A percentile compares a stretch with the other conserved stretches of the same genome.
These are phyloP conservation scores for Clarias macrocephalus DNA, from an alignment of 2,113 vertebrate species.

Conservation along the genomic window DNA sequence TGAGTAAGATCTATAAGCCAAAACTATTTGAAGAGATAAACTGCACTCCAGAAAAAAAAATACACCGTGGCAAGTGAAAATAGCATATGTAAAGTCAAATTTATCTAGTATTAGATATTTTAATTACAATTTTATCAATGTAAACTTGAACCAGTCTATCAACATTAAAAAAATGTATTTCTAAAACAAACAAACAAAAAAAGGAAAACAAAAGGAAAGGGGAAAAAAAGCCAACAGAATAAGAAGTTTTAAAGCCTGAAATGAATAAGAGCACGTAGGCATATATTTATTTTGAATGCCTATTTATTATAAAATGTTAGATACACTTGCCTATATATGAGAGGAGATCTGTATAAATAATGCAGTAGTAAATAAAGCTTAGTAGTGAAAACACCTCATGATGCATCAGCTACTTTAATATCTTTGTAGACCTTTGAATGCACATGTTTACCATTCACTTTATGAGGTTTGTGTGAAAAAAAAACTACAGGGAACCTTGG, in stretches of 20 bases:
- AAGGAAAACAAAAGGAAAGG: too few species aligned
- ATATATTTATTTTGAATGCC: too few species aligned
- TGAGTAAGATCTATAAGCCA: neutral
- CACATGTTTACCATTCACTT: neutral
- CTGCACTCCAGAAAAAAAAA: conserved; percentile 1
- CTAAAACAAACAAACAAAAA: too few species aligned
- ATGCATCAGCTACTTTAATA: neutral
- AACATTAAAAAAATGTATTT: neutral
- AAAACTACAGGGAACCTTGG: neutral
- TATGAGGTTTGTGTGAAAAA: neutral
- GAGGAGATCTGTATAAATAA: neutral
- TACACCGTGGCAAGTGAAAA: neutral
- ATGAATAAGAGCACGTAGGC: neutral
- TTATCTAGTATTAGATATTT: neutral
- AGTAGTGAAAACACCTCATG: neutral
- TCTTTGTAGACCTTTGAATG: neutral
- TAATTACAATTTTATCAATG: neutral
- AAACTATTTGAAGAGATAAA: neutral
- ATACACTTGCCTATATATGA: neutral
- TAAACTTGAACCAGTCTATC: neutral
- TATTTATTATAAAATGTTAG: neutral
- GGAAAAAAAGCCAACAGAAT: neutral
- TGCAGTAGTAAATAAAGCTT: neutral
- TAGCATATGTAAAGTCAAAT: neutral
- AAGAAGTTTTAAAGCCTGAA: neutral